Evolutionary conservation across 1,140 invertebrate species (phyloP).

Genomic region (Meloidogyne exigua): DNA sequence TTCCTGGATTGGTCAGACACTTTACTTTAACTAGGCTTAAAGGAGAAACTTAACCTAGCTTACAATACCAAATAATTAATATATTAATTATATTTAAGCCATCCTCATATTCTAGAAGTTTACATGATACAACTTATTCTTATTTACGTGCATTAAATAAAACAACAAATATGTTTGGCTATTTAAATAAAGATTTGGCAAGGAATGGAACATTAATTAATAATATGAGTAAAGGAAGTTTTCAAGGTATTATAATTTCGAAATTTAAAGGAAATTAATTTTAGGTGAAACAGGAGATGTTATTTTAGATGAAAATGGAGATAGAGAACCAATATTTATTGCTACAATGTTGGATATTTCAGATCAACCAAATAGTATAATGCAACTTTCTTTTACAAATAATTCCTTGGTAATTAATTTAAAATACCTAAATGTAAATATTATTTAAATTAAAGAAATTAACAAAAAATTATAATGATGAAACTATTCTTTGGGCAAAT

Average conservation of each 20-base stretch:
- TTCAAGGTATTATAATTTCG: constrained; percentile 10
- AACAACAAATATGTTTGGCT: constrained; percentile 18
- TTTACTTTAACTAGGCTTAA: too few relatives aligned
- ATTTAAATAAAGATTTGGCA: constrained; percentile 10
- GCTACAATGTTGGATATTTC: constrained; percentile 25
- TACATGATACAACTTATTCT: constrained; percentile 38
- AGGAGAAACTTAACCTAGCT: too few relatives aligned
- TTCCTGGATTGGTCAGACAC: too few relatives aligned
- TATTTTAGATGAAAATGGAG: constrained; percentile 38
- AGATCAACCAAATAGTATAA: constrained; percentile 23
- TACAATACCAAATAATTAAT: too few relatives aligned
- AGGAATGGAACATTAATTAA: constrained; percentile 25
- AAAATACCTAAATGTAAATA: constrained; percentile 1
- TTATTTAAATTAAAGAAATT: background rate
- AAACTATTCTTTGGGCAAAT: constrained; percentile 36
- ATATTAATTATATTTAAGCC: constrained; percentile 27
- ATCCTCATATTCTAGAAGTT: constrained; percentile 34
- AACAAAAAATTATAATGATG: constrained; percentile 32
- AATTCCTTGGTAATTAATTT: constrained; percentile 30
- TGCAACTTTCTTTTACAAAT: constrained; percentile 28
- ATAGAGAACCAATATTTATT: constrained; percentile 37
- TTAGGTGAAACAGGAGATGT: constrained; percentile 42
- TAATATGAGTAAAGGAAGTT: constrained; percentile 14
- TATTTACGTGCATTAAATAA: constrained; percentile 32
- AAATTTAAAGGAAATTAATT: background rate